Evolutionary conservation across 1,140 invertebrate genomes (phyloP).

Genomic region (Cotesia typhae): DNA sequence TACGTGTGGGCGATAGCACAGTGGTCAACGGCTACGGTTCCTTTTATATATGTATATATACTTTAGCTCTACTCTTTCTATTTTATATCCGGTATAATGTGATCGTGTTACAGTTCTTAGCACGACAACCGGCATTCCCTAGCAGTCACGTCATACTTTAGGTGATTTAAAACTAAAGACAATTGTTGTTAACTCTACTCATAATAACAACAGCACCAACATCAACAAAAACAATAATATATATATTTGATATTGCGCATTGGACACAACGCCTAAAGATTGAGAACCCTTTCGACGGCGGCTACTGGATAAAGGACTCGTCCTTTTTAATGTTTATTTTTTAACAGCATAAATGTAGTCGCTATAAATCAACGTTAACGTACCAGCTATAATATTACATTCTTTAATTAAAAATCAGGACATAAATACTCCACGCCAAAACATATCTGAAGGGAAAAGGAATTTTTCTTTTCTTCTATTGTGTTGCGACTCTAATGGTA

Average conservation of each 20-base stretch:
- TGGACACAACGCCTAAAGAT: constrained; percentile 17
- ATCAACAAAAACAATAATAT: too few relatives aligned
- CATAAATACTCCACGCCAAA: constrained; percentile 51
- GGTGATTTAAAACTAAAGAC: too few relatives aligned
- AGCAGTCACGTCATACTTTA: too few relatives aligned
- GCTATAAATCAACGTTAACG: constrained; percentile 55
- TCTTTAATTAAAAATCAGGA: constrained; percentile 58
- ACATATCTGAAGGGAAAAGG: constrained; percentile 28
- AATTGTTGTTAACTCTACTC: too few relatives aligned
- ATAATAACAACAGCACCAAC: too few relatives aligned
- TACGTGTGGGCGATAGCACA: constrained; percentile 25
- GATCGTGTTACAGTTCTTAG: too few relatives aligned
- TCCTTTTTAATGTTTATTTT: constrained; percentile 24
- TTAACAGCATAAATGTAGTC: constrained; percentile 39
- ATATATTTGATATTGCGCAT: too few relatives aligned
- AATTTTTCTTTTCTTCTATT: constrained; percentile 21
- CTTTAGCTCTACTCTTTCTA: constrained; percentile 18
- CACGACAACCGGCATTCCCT: too few relatives aligned
- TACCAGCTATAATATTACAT: constrained; percentile 52
- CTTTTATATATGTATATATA: constrained; percentile 21
- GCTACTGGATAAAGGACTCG: constrained; percentile 42
- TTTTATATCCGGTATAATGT: constrained; percentile 3
- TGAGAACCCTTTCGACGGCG: constrained; percentile 42
- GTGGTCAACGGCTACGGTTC: constrained; percentile 1
- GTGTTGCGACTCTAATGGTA: background rate